Conservation (phyloP, 2,797 vertebrate genomes). For the Yasuhikotakia modesta region DNA sequence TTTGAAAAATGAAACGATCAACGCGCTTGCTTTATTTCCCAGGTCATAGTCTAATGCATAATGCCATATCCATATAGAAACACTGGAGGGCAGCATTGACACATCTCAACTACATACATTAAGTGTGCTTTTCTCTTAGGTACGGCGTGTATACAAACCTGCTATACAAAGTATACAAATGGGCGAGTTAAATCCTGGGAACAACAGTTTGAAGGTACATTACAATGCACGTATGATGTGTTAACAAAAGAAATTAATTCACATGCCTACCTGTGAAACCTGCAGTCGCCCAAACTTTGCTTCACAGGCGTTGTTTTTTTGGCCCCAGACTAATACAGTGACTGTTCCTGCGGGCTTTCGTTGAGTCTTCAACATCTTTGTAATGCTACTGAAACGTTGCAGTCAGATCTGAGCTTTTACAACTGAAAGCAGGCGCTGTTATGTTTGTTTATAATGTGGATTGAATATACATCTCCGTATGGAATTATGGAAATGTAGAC, state of each 20-base stretch:
- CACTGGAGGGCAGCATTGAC: conserved; percentile 78
- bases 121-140: background rate
- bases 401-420: conserved; percentile 16
- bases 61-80: background rate
- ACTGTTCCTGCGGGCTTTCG: conserved; percentile 23
- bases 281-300: conserved; percentile 6
- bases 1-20: conserved; percentile 34
- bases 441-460: conserved; percentile 18
- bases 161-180: conserved; percentile 64
- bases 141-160: conserved; percentile 55
- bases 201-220: conserved; percentile 69
- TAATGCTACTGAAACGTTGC: background rate
- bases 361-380: background rate
- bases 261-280: conserved; percentile 54
- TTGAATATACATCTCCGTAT: background rate
- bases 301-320: background rate
- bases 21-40: conserved; percentile 16
- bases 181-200: conserved; percentile 65
- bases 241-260: conserved; percentile 72
- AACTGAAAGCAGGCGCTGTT: background rate
- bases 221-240: conserved; percentile 67
- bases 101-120: conserved; percentile 56
- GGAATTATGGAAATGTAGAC: no score
- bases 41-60: background rate
- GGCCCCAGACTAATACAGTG: conserved; percentile 14